A percentile compares a stretch with the other conserved stretches of the same genome.
Conservation (phyloP, 2,113 vertebrate species). For the Heteronetta atricapilla region DNA sequence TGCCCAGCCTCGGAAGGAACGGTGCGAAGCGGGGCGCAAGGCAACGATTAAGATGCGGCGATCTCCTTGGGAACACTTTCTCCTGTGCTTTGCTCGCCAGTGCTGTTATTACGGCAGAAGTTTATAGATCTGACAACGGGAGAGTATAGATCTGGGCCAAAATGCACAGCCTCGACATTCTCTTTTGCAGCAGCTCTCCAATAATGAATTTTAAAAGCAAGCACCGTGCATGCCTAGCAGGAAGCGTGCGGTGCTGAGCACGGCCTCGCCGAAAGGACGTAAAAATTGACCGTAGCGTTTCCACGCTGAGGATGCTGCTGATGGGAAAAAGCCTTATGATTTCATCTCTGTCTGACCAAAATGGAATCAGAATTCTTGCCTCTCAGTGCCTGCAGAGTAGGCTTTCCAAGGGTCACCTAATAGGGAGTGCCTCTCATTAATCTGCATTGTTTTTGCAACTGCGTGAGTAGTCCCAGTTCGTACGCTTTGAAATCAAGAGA, state of each 20-base stretch:
- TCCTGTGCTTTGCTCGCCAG: background rate
- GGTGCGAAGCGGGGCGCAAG: background rate
- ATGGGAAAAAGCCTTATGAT: background rate
- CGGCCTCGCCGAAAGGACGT: background rate
- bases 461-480: background rate
- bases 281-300: background rate
- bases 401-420: conserved; percentile 40
- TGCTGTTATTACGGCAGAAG: background rate
- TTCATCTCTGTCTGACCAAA: conserved; percentile 1
- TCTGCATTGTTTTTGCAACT: conserved; percentile 23
- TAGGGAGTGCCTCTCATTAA: conserved; percentile 26
- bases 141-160: conserved; percentile 11
- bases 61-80: conserved; percentile 6
- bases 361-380: background rate
- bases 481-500: background rate
- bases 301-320: background rate
- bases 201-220: background rate
- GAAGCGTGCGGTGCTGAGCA: background rate
- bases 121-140: background rate
- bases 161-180: background rate
- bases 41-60: conserved; percentile 53
- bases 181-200: background rate
- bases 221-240: background rate
- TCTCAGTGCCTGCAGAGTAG: background rate
- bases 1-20: conserved; percentile 4